Evolutionary conservation across 2,888 invertebrate genomes (phyloP).

Genomic region (Parochlus steinenii): DNA sequence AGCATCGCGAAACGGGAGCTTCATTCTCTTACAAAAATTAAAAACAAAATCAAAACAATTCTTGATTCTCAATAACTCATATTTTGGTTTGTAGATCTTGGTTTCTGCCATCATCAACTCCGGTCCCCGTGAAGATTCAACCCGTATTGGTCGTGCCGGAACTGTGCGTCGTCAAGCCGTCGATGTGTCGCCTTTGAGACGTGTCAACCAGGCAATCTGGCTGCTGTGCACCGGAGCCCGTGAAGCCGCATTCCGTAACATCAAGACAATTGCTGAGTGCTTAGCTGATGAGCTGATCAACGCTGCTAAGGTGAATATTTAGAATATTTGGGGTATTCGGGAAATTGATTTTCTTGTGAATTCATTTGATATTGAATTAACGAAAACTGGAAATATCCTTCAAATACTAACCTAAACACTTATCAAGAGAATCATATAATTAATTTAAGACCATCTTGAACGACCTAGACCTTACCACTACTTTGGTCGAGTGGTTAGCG

Average conservation of each 20-base stretch:
- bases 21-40: too few relatives aligned
- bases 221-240: conserved; percentile 96
- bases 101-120: conserved; percentile 98
- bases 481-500: too few relatives aligned
- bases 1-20: conserved; percentile 11
- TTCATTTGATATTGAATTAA: too few relatives aligned
- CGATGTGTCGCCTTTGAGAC: conserved; percentile 92
- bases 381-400: too few relatives aligned
- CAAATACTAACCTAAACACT: too few relatives aligned
- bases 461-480: too few relatives aligned
- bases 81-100: conserved; percentile 44
- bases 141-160: conserved; percentile 98
- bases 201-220: conserved; percentile 99
- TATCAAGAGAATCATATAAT: too few relatives aligned
- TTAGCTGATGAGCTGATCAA: conserved; percentile 99
- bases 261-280: conserved; percentile 99
- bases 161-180: conserved; percentile 99
- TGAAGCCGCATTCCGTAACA: conserved; percentile 98
- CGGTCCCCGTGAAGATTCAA: conserved; percentile 98
- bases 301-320: conserved; percentile 83
- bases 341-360: too few relatives aligned
- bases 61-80: not conserved
- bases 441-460: too few relatives aligned
- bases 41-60: too few relatives aligned
- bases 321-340: too few relatives aligned